Conservation (phyloP, 2,113 vertebrate genomes). For the Cyrtonyx montezumae region DNA sequence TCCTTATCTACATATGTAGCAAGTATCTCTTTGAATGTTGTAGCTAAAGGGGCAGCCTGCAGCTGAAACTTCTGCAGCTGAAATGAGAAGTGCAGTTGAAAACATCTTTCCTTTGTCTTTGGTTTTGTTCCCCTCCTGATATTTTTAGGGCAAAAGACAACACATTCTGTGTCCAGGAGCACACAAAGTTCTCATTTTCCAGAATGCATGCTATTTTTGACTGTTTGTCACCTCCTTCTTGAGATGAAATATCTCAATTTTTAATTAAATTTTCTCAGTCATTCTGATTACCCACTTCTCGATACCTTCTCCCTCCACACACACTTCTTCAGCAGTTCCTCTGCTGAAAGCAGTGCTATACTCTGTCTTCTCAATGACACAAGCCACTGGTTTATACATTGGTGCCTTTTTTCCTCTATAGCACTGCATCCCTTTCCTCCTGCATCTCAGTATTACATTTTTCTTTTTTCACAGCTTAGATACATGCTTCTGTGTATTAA, state of each 20-base stretch:
- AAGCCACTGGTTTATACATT: background rate
- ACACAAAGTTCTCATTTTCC: conserved; percentile 12
- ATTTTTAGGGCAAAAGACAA: background rate
- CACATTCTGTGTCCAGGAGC: background rate
- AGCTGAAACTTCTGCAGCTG: background rate
- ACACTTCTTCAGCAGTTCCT: background rate
- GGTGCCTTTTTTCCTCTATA: background rate
- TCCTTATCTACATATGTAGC: background rate
- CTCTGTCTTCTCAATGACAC: background rate
- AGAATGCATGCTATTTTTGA: background rate
- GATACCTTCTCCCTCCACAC: background rate
- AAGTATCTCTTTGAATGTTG: conserved; percentile 7
- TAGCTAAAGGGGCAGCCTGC: background rate
- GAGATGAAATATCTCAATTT: background rate
- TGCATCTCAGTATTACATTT: background rate
- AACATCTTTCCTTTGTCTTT: background rate
- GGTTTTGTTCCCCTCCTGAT: background rate
- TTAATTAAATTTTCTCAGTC: background rate
- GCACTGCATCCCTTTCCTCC: background rate
- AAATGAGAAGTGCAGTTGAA: background rate
- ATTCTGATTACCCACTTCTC: background rate
- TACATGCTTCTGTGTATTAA: too few species aligned
- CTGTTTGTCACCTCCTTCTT: background rate
- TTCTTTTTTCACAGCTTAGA: background rate
- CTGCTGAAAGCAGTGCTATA: background rate